Evolutionary conservation across 2,797 vertebrate genomes (phyloP).

Genomic region (Amblyopsis hoosieri): DNA sequence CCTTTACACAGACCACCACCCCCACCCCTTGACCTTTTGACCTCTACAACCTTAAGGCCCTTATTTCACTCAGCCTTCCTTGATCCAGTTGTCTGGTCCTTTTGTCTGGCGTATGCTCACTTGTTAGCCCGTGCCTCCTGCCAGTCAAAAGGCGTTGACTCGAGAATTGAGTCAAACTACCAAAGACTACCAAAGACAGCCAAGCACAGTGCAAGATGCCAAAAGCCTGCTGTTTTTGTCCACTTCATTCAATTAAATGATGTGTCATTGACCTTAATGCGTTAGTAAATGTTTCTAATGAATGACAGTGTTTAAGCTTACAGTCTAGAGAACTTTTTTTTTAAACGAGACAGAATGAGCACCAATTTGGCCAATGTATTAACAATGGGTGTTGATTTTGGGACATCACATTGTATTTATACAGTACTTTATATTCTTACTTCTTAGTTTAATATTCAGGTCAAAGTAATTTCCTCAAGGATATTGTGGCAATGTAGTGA

Average conservation of each 20-base stretch:
- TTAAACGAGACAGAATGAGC: too few relatives aligned
- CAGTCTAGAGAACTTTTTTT: too few relatives aligned
- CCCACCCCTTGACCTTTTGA: constrained; percentile 35
- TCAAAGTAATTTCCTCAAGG: too few relatives aligned
- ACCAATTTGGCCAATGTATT: too few relatives aligned
- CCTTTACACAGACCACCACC: not conserved
- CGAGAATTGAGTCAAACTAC: not conserved
- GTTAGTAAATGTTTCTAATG: constrained; percentile 2
- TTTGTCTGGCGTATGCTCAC: constrained; percentile 30
- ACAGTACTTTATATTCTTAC: too few relatives aligned
- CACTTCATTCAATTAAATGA: constrained; percentile 9
- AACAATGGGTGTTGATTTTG: not conserved
- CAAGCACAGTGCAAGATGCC: constrained; percentile 31
- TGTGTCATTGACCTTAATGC: not conserved
- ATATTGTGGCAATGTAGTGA: too few relatives aligned
- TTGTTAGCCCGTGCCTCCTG: constrained; percentile 28
- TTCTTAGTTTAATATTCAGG: too few relatives aligned
- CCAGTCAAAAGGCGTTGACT: constrained; percentile 12
- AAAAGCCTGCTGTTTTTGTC: constrained; percentile 29
- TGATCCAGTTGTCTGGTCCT: constrained; percentile 42
- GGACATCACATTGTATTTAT: too few relatives aligned
- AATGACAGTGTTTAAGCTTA: constrained; percentile 7
- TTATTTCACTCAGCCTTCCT: constrained; percentile 13
- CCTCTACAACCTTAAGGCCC: constrained; percentile 22
- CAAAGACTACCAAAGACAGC: not conserved